Evolutionary conservation across 2,113 vertebrate species (phyloP).

Genomic region (Thunnus maccoyii): DNA sequence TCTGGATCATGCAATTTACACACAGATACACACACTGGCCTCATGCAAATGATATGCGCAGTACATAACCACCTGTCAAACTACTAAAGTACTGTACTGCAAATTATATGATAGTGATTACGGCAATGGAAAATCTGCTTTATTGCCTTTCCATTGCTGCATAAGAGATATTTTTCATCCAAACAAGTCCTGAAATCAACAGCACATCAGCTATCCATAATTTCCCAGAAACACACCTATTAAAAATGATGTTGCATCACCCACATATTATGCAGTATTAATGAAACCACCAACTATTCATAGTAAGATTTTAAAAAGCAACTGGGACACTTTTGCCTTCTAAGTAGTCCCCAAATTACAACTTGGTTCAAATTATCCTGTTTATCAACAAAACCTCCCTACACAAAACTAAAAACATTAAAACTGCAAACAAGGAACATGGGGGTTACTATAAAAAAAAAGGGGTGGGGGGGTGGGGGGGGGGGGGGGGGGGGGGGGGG

Average conservation of each 20-base stretch:
- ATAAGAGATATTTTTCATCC: background rate
- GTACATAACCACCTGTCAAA: background rate
- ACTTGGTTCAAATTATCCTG: conserved; percentile 21
- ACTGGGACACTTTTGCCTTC: conserved; percentile 7
- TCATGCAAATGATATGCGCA: background rate
- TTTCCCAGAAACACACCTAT: background rate
- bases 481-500: too few species aligned
- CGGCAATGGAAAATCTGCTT: too few species aligned
- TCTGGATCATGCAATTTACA: background rate
- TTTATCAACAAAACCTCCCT: conserved; percentile 13
- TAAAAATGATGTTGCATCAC: background rate
- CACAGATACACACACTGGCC: background rate
- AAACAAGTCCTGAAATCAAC: background rate
- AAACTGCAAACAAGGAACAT: conserved; percentile 34
- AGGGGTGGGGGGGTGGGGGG: too few species aligned
- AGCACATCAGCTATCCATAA: background rate
- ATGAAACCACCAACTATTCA: conserved; percentile 23
- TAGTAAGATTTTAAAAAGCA: conserved; percentile 3
- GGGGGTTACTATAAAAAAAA: background rate
- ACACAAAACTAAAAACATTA: conserved; percentile 16
- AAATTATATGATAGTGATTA: background rate
- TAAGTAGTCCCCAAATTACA: conserved; percentile 23
- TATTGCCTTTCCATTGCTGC: background rate
- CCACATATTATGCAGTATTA: background rate
- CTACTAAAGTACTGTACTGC: background rate